Evolutionary conservation across 2,113 vertebrate species (phyloP).

Genomic region (Pteropus alecto): DNA sequence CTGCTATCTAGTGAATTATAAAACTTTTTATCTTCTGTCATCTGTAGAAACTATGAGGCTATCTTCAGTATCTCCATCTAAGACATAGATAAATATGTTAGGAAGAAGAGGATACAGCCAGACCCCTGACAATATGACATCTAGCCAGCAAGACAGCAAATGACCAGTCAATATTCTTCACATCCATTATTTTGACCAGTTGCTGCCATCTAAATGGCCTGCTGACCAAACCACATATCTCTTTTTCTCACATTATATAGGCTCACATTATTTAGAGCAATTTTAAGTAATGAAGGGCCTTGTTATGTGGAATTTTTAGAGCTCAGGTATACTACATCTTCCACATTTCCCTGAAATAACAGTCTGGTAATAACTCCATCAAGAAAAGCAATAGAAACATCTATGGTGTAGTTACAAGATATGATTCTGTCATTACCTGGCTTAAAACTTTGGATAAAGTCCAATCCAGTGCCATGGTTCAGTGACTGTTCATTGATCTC

Average conservation of each 20-base stretch:
- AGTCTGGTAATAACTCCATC: background rate
- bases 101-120: background rate
- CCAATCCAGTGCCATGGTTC: background rate
- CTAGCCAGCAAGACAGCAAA: background rate
- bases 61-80: background rate
- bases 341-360: background rate
- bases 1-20: background rate
- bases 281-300: background rate
- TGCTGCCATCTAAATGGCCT: background rate
- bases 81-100: background rate
- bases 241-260: background rate
- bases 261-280: no score
- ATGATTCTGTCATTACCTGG: background rate
- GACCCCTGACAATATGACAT: no score
- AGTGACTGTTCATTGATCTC: background rate
- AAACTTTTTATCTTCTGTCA: background rate
- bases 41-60: background rate
- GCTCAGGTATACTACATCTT: background rate
- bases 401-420: background rate
- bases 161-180: background rate
- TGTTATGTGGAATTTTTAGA: background rate
- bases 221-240: background rate
- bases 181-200: background rate
- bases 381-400: background rate
- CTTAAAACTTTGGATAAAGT: background rate